These are phyloP conservation scores for Trichogramma pretiosum DNA, from an alignment of 1,140 invertebrate genomes.

Conservation along the genomic window DNA sequence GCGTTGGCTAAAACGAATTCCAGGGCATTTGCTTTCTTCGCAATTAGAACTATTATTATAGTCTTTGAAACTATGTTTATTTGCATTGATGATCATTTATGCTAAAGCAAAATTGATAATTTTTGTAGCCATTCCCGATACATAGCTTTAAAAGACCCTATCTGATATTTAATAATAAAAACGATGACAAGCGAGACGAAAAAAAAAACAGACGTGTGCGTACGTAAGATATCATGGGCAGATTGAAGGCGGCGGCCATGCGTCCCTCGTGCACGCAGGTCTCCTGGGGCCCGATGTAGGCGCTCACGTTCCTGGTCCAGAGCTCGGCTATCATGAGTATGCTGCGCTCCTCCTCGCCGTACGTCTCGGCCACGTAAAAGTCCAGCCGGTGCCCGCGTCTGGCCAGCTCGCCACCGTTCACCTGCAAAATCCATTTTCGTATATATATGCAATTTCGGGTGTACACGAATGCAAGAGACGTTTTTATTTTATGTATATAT, in stretches of 20 bases:
- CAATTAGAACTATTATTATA: too few species aligned
- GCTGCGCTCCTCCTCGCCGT: constrained; percentile 78
- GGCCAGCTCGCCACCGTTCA: constrained; percentile 52
- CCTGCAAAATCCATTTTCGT: constrained; percentile 21
- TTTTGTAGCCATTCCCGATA: too few species aligned
- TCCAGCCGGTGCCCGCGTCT: constrained; percentile 60
- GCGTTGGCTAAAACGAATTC: too few species aligned
- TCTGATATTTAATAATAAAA: too few species aligned
- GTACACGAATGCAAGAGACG: not conserved
- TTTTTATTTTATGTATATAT: constrained; percentile 7
- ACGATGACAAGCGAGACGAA: too few species aligned
- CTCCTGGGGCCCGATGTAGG: constrained; percentile 90
- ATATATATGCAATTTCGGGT: not conserved
- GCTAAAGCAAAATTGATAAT: too few species aligned
- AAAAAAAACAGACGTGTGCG: too few species aligned
- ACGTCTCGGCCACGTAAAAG: constrained; percentile 84
- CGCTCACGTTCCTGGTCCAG: constrained; percentile 79
- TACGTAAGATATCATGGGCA: constrained; percentile 78
- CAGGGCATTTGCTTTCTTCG: too few species aligned
- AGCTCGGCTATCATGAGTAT: constrained; percentile 76
- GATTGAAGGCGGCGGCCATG: constrained; percentile 91
- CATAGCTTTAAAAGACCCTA: too few species aligned
- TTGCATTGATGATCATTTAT: too few species aligned
- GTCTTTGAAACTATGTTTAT: too few species aligned
- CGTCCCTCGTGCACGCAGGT: constrained; percentile 89